A percentile compares a stretch with the other conserved stretches of the same genome.
Conservation (phyloP, 2,113 vertebrate genomes). For the Tichodroma muraria region DNA sequence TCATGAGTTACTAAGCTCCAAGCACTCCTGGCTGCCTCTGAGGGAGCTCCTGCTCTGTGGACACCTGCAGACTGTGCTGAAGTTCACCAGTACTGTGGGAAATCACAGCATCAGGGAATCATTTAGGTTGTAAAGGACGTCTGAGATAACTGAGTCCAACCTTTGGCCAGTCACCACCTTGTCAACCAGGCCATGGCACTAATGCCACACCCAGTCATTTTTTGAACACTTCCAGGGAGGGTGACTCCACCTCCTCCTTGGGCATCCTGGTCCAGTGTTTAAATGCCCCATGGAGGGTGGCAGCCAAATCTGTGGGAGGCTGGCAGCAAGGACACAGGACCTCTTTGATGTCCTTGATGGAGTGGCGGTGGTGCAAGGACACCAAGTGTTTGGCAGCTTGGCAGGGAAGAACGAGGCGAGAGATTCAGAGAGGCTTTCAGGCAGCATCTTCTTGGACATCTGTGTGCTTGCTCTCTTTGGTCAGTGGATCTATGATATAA, state of each 20-base stretch:
- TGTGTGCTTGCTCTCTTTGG: background rate
- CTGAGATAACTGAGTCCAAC: background rate
- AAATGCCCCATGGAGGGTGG: fast-evolving
- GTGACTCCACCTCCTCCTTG: background rate
- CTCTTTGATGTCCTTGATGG: fast-evolving
- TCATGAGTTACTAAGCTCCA: background rate
- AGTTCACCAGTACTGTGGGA: fast-evolving
- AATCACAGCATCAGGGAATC: background rate
- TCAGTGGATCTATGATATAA: background rate
- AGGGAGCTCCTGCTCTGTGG: background rate
- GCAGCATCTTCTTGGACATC: background rate
- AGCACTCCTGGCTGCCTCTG: background rate
- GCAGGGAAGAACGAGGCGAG: fast-evolving
- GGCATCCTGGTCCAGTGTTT: background rate
- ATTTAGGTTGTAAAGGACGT: background rate
- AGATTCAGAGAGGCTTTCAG: background rate
- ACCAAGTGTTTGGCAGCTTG: fast-evolving
- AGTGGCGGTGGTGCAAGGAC: fast-evolving
- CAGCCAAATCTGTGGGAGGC: background rate
- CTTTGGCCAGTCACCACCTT: background rate
- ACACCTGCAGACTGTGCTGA: background rate
- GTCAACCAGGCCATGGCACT: background rate
- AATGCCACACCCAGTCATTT: background rate
- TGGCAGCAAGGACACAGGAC: background rate
- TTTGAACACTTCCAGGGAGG: no score